Base-by-base conservation (phyloP, 1,140 invertebrate species). In the Ladona fulva region DNA sequence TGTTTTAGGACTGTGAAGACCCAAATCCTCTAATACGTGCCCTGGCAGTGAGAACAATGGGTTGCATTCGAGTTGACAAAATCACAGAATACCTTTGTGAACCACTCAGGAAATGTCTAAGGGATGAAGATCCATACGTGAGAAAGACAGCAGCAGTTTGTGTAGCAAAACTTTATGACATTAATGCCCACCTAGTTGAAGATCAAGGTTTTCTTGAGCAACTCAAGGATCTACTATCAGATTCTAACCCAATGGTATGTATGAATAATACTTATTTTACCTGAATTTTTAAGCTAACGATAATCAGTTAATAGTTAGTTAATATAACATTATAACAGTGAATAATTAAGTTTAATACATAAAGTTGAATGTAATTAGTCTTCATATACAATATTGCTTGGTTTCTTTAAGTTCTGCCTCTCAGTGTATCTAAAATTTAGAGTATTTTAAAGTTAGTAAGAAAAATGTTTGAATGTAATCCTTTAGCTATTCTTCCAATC, bases 71-170 rank as follows among this genome's bases (percentile, higher is more conserved):
- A 74, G 98, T 99, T 74, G 98, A 99, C 86, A 99, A 99, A 87
- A 99, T 99, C 82, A 99, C 98, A 1, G 98, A 99, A 87, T 99
- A 99, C 87, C 87, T 99, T 11, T 99, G 98, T 87, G 98, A 99
- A 84, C 98, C 98, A 5, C 87, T 99, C 79, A 87, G 98, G 75
- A 99, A 99, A 85, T 99, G 98, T 86, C 89, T 99, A 81, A 96
- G 97, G 85, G 98, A 99, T 87, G 98, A 99, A 85, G 98, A 99
- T 89, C 98, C 98, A 0, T 99, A 99, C 87, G 98, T 99, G 0
- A 89, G 98, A 76, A 99, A 99, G 88, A 99, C 98, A 1, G 98
- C 98, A 22, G 98, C 98, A 14, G 97, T 99, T 37, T 99, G 97
- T 85, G 98, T 99, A 22, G 98, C 98, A 29, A 99, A 99, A 85